phyloP scores from a whole-genome alignment of 2,113 vertebrate species.

The Centropus bengalensis region DNA sequence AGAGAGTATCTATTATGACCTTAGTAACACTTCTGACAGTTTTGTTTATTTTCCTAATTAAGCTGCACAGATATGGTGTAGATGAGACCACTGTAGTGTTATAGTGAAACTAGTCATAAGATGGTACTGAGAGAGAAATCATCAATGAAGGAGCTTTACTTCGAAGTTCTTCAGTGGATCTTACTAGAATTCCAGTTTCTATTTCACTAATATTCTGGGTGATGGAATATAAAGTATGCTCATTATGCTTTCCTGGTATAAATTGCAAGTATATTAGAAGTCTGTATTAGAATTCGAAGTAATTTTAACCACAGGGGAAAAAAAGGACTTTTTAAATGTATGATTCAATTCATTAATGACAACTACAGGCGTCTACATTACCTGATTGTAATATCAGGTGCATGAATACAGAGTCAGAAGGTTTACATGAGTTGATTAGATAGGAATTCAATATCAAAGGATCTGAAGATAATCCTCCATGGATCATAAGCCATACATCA shows the following conservation, averaged over 20 bases:
- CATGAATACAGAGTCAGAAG: not conserved
- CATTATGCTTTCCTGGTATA: not conserved
- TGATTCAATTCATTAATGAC: not conserved
- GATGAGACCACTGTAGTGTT: not conserved
- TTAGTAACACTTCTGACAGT: not conserved
- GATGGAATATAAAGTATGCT: not conserved
- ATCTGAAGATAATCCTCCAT: conserved; percentile 13
- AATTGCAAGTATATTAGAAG: not conserved
- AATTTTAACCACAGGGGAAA: not conserved
- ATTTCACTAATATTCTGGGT: not conserved
- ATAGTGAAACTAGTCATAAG: not conserved
- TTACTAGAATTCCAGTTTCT: not conserved
- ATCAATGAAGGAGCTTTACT: not conserved
- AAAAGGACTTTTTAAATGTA: not conserved
- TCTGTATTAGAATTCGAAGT: not conserved
- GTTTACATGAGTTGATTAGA: not conserved
- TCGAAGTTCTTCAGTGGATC: not conserved
- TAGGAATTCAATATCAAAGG: not conserved
- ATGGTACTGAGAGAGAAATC: not conserved
- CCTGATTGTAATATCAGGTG: not conserved
- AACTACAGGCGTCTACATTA: not conserved
- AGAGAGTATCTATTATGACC: not conserved
- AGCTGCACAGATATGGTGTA: not conserved
- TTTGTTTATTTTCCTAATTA: not conserved
- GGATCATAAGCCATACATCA: not conserved